Percentiles rank a stretch among this genome's conserved stretches.
Conservation (phyloP, 1,140 invertebrate species). For the Brachionus rubens region DNA sequence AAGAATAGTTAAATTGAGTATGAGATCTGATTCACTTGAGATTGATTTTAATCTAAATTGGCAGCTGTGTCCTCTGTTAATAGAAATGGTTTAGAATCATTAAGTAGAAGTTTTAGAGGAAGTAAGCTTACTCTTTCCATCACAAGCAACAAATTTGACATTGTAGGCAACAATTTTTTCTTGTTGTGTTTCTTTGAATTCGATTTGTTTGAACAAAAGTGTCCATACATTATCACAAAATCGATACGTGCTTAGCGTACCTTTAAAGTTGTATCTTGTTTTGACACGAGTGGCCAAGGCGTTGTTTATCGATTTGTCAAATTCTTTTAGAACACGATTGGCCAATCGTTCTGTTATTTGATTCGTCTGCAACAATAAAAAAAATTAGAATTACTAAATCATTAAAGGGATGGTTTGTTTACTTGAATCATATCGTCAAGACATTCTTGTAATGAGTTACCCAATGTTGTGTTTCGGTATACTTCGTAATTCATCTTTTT, state of each 20-base stretch:
- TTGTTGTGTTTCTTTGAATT: slow-evolving; percentile 92
- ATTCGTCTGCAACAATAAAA: slow-evolving; percentile 72
- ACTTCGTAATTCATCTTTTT: slow-evolving; percentile 72
- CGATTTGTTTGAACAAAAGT: slow-evolving; percentile 96
- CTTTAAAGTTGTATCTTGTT: slow-evolving; percentile 83
- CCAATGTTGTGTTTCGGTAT: slow-evolving; percentile 93
- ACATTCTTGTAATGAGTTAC: slow-evolving; percentile 90
- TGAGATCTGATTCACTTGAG: background rate
- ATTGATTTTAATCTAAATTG: slow-evolving; percentile 20
- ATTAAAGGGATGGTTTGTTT: background rate
- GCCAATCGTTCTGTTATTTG: slow-evolving; percentile 89
- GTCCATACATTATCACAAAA: slow-evolving; percentile 99
- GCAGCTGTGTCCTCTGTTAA: slow-evolving; percentile 36
- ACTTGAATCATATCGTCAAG: slow-evolving; percentile 82
- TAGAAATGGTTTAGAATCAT: background rate
- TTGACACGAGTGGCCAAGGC: slow-evolving; percentile 87
- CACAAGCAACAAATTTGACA: slow-evolving; percentile 98
- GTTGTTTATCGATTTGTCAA: slow-evolving; percentile 93
- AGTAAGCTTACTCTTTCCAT: slow-evolving; percentile 77
- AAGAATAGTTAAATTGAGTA: background rate
- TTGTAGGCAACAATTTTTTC: slow-evolving; percentile 83
- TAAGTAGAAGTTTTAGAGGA: background rate
- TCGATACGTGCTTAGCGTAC: slow-evolving; percentile 93
- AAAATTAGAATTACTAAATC: background rate
- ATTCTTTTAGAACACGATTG: slow-evolving; percentile 85